Conservation (phyloP, 2,113 vertebrate species). For the Astur gentilis region DNA sequence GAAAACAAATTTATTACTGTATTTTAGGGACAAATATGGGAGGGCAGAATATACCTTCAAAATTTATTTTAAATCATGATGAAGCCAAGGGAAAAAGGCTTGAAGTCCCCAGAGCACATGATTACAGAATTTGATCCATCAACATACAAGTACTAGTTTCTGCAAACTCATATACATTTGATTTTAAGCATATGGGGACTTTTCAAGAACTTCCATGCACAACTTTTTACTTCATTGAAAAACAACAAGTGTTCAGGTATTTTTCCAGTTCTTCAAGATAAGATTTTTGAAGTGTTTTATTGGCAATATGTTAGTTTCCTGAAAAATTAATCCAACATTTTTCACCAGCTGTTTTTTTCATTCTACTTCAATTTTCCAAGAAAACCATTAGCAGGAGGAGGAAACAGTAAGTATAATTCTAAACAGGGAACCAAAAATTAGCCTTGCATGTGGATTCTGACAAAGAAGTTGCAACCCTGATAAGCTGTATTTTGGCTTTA, state of each 20-base stretch:
- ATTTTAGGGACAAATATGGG: background rate
- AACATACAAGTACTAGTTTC: background rate
- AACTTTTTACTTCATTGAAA: background rate
- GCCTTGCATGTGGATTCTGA: slow-evolving; percentile 12
- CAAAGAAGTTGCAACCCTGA: slow-evolving; percentile 40
- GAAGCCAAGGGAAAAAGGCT: background rate
- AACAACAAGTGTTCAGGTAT: slow-evolving; percentile 22
- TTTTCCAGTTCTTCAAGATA: slow-evolving; percentile 44
- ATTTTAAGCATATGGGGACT: background rate
- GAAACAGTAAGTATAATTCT: background rate
- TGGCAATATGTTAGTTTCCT: slow-evolving; percentile 11
- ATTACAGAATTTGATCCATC: background rate
- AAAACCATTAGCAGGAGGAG: slow-evolving; percentile 41
- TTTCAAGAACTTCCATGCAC: background rate
- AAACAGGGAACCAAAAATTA: slow-evolving; percentile 21
- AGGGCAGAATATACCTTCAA: background rate
- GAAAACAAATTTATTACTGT: background rate
- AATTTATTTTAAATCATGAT: background rate
- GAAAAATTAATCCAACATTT: slow-evolving; percentile 5
- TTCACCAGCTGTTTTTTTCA: slow-evolving; percentile 28
- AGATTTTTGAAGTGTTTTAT: slow-evolving; percentile 37
- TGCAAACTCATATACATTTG: background rate
- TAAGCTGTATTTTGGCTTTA: slow-evolving; percentile 20
- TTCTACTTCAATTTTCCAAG: slow-evolving; percentile 41
- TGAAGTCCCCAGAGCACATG: background rate